Percentiles rank a stretch among this genome's conserved stretches.
These are phyloP conservation scores for Lepidothrix coronata DNA, from an alignment of 2,113 vertebrate genomes.

Conservation along the genomic window DNA sequence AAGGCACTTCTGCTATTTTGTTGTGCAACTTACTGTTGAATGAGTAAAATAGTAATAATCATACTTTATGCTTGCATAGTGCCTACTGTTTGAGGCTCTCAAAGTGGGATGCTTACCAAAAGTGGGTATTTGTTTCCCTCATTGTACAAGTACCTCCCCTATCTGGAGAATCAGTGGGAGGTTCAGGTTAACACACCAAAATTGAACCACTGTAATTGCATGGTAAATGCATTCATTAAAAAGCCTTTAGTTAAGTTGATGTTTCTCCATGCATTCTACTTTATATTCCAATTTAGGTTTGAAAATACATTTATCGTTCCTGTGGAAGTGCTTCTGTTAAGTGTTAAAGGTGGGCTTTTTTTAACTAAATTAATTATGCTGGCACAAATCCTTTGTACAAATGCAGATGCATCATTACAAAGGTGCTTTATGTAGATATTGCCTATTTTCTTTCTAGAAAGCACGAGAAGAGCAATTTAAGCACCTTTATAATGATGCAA, in stretches of 20 bases:
- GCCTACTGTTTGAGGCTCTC: background rate
- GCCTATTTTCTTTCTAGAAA: background rate
- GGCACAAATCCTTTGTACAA: background rate
- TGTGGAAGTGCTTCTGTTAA: background rate
- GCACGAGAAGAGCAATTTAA: background rate
- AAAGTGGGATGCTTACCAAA: background rate
- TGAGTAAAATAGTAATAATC: conserved; percentile 27
- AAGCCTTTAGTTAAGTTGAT: background rate
- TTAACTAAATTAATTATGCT: background rate
- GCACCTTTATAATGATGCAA: background rate
- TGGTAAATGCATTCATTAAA: background rate
- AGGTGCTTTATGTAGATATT: background rate
- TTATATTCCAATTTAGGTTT: background rate
- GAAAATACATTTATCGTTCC: background rate
- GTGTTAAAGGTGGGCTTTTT: background rate
- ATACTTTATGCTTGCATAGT: background rate
- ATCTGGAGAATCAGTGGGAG: background rate
- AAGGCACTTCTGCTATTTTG: conserved; percentile 18
- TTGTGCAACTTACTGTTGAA: conserved; percentile 9
- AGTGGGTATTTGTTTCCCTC: background rate
- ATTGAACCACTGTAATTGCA: background rate
- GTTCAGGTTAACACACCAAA: background rate
- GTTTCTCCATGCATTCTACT: conserved; percentile 1
- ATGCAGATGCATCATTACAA: background rate
- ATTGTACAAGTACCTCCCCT: background rate